Conservation (phyloP, 2,113 vertebrate species). For the Rafetus swinhoei region DNA sequence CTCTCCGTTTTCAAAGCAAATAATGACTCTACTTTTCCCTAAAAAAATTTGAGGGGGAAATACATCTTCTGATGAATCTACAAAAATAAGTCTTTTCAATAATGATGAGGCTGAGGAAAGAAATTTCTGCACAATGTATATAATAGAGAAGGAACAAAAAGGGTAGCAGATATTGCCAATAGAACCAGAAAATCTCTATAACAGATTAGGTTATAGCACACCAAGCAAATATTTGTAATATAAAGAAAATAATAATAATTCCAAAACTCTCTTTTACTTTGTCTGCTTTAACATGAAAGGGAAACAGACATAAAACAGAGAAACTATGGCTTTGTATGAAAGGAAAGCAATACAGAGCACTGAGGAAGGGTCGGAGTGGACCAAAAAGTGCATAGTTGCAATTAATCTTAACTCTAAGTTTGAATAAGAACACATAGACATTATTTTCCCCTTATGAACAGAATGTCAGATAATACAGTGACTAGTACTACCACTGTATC, state of each 20-base stretch:
- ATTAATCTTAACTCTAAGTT: slow-evolving; percentile 8
- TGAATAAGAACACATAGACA: slow-evolving; percentile 23
- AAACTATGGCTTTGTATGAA: slow-evolving; percentile 10
- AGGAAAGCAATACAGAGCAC: slow-evolving; percentile 44
- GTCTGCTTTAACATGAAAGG: slow-evolving; percentile 41
- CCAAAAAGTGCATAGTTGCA: slow-evolving; percentile 38
- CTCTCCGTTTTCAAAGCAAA: not conserved
- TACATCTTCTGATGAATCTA: not conserved
- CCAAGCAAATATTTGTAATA: not conserved
- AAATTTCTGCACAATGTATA: not conserved
- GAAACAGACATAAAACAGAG: slow-evolving; percentile 39
- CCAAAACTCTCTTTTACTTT: slow-evolving; percentile 53
- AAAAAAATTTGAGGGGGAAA: not conserved
- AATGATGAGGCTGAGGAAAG: not conserved
- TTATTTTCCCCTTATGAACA: slow-evolving; percentile 6
- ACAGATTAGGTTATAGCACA: slow-evolving; percentile 9
- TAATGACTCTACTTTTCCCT: not conserved
- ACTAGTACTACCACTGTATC: not conserved
- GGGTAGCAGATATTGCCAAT: slow-evolving; percentile 48
- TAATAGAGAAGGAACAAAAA: not conserved
- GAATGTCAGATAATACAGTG: slow-evolving; percentile 24
- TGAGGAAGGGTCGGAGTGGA: not conserved
- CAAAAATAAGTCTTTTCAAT: not conserved
- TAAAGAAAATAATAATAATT: slow-evolving; percentile 54
- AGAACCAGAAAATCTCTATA: slow-evolving; percentile 35